Base-by-base conservation (phyloP, 2,888 invertebrate species). In the Lutraria lutraria region DNA sequence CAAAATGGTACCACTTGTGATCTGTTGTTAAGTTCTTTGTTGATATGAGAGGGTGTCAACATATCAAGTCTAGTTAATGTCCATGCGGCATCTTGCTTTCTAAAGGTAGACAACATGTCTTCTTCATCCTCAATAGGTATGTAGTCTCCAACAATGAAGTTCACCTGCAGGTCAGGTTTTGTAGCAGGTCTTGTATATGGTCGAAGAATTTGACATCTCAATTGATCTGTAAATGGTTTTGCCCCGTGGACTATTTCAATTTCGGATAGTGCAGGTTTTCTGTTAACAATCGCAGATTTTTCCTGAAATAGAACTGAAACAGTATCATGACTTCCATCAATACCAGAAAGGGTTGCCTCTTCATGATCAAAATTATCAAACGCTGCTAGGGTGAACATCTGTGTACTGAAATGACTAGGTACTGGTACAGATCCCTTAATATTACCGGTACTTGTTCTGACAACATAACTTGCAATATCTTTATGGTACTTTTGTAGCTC, bases 321-420 rank as follows among this genome's bases (percentile, higher is more conserved):
- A 52, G 84, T 68, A 68, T 81, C 88, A 81, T 88, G 81, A 29
- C 87, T 84, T 56, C 81, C 83, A 68, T 79, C 81, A 19, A 84
- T 83, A 34, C 88, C 88, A 79, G 25, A 52, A 4, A 82, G 52
- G 56, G 83, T 60, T 53, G 88, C 52, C 34, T 88, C 88, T 52
- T 88, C 88, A 31, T 88, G 84, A 60, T 88, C 84, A 79, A 88
- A 80, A 53, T 84, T 88, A 54, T 84, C 88, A 80, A 88, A 88
- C 4, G 84, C 84, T 63, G 84, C 88, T n/a, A 63, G n/a, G 10
- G 88, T 88, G 79, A 88, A 88, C 21, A 34, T 80, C 12, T 80
- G 84, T 34, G 81, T 13, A 54, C 63, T 68, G 80, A 88, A 84
- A 80, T 43, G 52, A 81, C 88, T 84, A 54, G 84, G 88, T 25